phyloP scores from a whole-genome alignment of 2,888 invertebrate genomes.

The Gymnocheta viridis region DNA sequence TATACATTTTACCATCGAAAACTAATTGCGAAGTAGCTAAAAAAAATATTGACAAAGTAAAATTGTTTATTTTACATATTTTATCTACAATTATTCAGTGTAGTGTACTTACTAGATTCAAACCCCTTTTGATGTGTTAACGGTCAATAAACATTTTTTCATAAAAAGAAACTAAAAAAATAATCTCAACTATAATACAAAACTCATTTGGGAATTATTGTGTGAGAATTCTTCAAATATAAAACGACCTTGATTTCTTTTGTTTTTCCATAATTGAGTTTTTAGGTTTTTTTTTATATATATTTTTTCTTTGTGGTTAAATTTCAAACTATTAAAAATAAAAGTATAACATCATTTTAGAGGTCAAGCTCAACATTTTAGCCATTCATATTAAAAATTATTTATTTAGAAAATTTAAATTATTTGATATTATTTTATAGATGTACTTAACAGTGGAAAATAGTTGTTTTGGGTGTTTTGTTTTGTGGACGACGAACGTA shows the following conservation, averaged over 20 bases:
- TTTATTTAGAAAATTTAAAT: neutral
- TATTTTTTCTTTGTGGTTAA: neutral
- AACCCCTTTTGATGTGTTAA: neutral
- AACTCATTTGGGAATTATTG: slow-evolving; percentile 25
- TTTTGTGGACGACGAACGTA: neutral
- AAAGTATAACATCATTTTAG: slow-evolving; percentile 32
- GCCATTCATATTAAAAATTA: neutral
- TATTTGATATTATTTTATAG: neutral
- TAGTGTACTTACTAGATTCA: neutral
- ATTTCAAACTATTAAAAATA: neutral
- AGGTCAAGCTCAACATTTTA: slow-evolving; percentile 61
- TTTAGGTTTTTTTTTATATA: slow-evolving; percentile 16
- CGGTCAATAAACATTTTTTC: neutral
- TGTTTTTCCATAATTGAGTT: slow-evolving; percentile 38
- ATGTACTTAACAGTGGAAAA: neutral
- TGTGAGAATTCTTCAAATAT: slow-evolving; percentile 3
- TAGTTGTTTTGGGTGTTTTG: neutral
- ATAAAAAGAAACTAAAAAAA: neutral
- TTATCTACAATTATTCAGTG: neutral
- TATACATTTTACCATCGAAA: slow-evolving; percentile 20
- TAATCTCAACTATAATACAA: neutral
- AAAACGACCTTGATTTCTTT: slow-evolving; percentile 49
- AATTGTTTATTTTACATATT: neutral
- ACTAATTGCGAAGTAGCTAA: neutral
- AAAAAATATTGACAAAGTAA: slow-evolving; percentile 8